A percentile compares a stretch with the other conserved stretches of the same genome.
These are phyloP conservation scores for Caenorhabditis sinica DNA, from an alignment of 2,888 invertebrate species.

Conservation along the genomic window DNA sequence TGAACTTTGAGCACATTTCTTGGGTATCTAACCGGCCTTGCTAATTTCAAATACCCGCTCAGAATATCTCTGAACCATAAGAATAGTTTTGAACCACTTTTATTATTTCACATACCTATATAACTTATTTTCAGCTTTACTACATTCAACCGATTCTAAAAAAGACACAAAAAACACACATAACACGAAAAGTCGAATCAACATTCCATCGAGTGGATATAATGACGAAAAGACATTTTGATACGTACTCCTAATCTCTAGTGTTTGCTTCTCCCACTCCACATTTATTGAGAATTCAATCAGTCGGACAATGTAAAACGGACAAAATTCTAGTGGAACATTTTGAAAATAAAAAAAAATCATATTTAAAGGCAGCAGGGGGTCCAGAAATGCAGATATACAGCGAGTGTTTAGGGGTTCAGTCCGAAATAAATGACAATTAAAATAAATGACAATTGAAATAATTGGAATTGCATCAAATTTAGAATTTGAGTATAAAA, in stretches of 20 bases:
- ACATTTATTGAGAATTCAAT: slow-evolving; percentile 55
- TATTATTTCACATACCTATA: slow-evolving; percentile 58
- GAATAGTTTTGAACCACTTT: neutral
- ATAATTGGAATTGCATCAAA: neutral
- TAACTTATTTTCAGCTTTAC: slow-evolving; percentile 70
- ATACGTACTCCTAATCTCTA: slow-evolving; percentile 39
- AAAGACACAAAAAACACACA: slow-evolving; percentile 37
- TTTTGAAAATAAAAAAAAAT: neutral
- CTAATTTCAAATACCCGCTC: slow-evolving; percentile 74
- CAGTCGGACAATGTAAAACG: slow-evolving; percentile 13
- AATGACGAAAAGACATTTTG: slow-evolving; percentile 50
- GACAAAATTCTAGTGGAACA: neutral
- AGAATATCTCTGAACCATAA: slow-evolving; percentile 72
- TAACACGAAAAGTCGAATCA: slow-evolving; percentile 40
- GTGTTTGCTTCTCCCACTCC: slow-evolving; percentile 57
- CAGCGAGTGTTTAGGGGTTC: slow-evolving; percentile 5
- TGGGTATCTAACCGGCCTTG: slow-evolving; percentile 74
- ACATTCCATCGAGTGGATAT: slow-evolving; percentile 51
- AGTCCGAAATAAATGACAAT: neutral
- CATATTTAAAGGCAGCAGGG: slow-evolving; percentile 18
- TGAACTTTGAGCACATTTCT: slow-evolving; percentile 72
- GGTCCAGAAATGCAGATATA: slow-evolving; percentile 35
- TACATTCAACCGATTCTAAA: slow-evolving; percentile 28
- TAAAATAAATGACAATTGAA: neutral
- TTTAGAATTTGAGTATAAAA: neutral